Base-by-base conservation (phyloP, 1,140 invertebrate genomes). In the Wasmannia auropunctata region DNA sequence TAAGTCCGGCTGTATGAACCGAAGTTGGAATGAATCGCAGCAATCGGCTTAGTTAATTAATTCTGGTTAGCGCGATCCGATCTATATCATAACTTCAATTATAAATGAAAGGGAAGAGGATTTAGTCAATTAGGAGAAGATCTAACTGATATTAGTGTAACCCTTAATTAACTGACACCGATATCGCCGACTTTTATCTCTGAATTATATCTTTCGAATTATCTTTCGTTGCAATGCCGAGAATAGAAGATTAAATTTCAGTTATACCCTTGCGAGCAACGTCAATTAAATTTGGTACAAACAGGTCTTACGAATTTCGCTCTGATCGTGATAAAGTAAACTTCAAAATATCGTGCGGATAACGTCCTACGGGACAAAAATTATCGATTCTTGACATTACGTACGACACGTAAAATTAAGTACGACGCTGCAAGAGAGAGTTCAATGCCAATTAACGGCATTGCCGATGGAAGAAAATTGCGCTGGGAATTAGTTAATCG, bases 401-500 rank as follows among this genome's bases (percentile, higher is more conserved):
- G 16, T 74, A 56, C 25, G 25, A 69, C 28, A 46, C n/a, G 28
- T 83, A 28, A 43, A 83, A 74, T 74, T 72, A 58, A 80, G 37
- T 46, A 77, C 22, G 31, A 62, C 6, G 11, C 51, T 28, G 49
- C 70, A 51, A 54, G 58, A 67, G 11, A 67, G 34, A 67, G 37
- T 22, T 65, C 62, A 65, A 56, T n/a, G 46, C 40, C 34, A 80
- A 85, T 80, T 80, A 65, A 79, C 34, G 74, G 25, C 46, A 46
- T 79, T n/a, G 22, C n/a, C 28, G 40, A 25, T 62, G 37, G 34
- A 75, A 62, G 54, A 34, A 83, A 86, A 86, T 85, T 85, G 67
- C 60, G 16, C 37, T 49, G 75, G 75, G 85, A 88, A 89, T 89
- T 89, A 85, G 85, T 86, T 80, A 40, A 74, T 74, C 76, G 76